Evolutionary conservation across 1,140 invertebrate species (phyloP).

Genomic region (Drosophila simulans): DNA sequence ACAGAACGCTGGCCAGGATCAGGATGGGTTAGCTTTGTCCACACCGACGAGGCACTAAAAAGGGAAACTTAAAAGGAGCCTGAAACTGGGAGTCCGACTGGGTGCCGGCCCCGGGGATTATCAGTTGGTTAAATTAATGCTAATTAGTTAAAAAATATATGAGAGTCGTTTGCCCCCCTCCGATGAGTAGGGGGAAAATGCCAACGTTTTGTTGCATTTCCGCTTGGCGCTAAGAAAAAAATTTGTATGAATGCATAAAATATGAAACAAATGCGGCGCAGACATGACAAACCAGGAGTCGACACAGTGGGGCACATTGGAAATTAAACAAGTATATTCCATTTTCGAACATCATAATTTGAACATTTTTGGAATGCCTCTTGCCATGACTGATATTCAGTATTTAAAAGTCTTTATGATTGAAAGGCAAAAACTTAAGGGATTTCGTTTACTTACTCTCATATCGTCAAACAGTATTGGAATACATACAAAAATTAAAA

Average conservation of each 20-base stretch:
- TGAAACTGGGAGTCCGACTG: slow-evolving; percentile 8
- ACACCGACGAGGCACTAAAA: slow-evolving; percentile 12
- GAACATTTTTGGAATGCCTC: too few species aligned
- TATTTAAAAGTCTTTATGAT: too few species aligned
- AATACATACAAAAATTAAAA: too few species aligned
- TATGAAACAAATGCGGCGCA: slow-evolving; percentile 71
- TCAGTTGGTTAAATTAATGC: slow-evolving; percentile 83
- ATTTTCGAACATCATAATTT: too few species aligned
- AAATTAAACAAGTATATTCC: too few species aligned
- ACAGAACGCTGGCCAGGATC: slow-evolving; percentile 2
- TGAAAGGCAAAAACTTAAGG: too few species aligned
- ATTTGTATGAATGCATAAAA: slow-evolving; percentile 64
- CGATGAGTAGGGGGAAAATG: slow-evolving; percentile 31
- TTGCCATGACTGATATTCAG: too few species aligned
- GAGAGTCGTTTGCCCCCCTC: slow-evolving; percentile 39
- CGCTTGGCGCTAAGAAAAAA: slow-evolving; percentile 36
- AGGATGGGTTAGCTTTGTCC: slow-evolving; percentile 38
- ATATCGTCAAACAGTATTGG: too few species aligned
- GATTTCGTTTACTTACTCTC: too few species aligned
- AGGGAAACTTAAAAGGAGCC: slow-evolving; percentile 3
- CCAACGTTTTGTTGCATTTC: slow-evolving; percentile 67
- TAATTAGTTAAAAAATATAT: slow-evolving; percentile 84
- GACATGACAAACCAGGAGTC: slow-evolving; percentile 46
- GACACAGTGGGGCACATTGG: slow-evolving; percentile 38
- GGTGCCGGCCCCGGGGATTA: slow-evolving; percentile 63